Conservation (phyloP, 2,113 vertebrate species). For the Irena cyanogastra region DNA sequence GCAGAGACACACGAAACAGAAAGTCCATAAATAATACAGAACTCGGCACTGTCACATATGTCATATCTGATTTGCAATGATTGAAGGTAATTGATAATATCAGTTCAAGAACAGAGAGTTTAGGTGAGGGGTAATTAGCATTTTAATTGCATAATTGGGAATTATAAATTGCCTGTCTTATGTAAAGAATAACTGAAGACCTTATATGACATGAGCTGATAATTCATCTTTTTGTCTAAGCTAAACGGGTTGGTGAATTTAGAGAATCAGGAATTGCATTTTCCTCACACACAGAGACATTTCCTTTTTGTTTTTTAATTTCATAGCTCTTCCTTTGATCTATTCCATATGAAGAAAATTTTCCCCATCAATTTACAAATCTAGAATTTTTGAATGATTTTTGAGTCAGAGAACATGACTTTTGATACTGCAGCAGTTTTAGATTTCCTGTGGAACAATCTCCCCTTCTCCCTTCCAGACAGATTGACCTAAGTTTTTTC, state of each 20-base stretch:
- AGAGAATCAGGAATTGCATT: neutral
- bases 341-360: neutral
- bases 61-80: neutral
- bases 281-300: neutral
- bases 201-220: constrained; percentile 34
- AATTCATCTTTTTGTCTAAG: constrained; percentile 31
- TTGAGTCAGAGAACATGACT: neutral
- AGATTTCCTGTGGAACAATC: neutral
- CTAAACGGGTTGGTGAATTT: neutral
- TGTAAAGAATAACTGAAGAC: constrained; percentile 54
- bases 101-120: constrained; percentile 26
- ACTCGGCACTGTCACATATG: neutral
- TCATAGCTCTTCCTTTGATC: neutral
- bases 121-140: constrained; percentile 64
- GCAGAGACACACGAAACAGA: neutral
- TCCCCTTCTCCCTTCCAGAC: neutral
- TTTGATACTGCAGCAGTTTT: neutral
- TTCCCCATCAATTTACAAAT: neutral
- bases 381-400: neutral
- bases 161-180: constrained; percentile 65
- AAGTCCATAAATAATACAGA: neutral
- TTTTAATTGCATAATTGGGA: constrained; percentile 71
- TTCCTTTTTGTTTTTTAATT: neutral
- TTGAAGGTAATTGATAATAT: neutral
- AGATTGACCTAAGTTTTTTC: fast-evolving